Conservation (phyloP, 1,140 invertebrate species). For the Euglossa dilemma region DNA sequence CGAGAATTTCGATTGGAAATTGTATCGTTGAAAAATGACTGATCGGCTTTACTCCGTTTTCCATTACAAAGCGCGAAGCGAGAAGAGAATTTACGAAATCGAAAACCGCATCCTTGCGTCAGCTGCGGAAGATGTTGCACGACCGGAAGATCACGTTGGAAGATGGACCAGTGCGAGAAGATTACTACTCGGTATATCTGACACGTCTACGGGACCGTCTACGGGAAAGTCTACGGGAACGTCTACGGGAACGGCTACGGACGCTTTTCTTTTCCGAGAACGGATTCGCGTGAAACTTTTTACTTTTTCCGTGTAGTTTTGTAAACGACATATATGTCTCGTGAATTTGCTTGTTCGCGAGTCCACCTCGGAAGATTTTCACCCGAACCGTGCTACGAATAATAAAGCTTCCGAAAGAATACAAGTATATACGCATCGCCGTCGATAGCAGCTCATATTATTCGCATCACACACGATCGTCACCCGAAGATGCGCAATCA, state of each 20-base stretch:
- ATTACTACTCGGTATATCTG: too few relatives aligned
- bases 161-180: slow-evolving; percentile 81
- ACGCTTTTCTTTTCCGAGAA: neutral
- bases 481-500: slow-evolving; percentile 17
- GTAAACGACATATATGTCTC: too few relatives aligned
- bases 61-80: neutral
- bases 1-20: too few relatives aligned
- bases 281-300: too few relatives aligned
- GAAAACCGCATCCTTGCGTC: slow-evolving; percentile 65
- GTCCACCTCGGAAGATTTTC: neutral
- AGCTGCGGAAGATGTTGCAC: slow-evolving; percentile 78
- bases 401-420: slow-evolving; percentile 4
- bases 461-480: slow-evolving; percentile 17
- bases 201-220: slow-evolving; percentile 76
- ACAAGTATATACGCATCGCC: neutral
- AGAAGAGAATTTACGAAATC: neutral
- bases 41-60: neutral
- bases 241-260: slow-evolving; percentile 77
- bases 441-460: neutral
- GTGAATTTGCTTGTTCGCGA: neutral
- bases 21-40: neutral
- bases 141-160: slow-evolving; percentile 71
- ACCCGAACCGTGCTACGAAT: neutral
- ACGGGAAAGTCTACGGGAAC: slow-evolving; percentile 76
- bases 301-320: neutral